Base-by-base conservation (phyloP, 2,888 invertebrate genomes). In the Heterodera filipjevi region DNA sequence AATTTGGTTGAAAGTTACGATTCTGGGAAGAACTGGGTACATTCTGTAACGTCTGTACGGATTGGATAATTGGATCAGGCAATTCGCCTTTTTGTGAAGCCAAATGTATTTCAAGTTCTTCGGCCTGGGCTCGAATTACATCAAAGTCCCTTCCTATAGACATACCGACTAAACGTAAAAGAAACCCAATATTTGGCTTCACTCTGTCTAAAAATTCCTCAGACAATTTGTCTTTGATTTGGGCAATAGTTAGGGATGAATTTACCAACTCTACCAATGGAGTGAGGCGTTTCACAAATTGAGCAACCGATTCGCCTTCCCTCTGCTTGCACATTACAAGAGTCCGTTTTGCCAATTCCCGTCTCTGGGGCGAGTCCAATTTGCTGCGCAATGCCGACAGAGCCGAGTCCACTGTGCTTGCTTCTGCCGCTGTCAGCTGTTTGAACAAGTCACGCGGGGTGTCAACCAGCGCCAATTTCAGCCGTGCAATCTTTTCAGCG, bases 321-420 rank as follows among this genome's bases (percentile, higher is more conserved):
- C 71, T 30, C 16, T 71, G 71, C 35, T 71, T 71, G 35, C 71
- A 71, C 39, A 35, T 32, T 0, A 30, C 35, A 1, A 71, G 19
- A 1, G 30, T 33, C 19, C 71, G 30, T 33, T 71, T 71, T 2
- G 71, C 71, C 19, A 71, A 33, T 71, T 71, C 71, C 3, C 32
- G 30, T 3, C 71, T n/a, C 32, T 71, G 71, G 3, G 71, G 71
- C 30, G 71, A 71, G 49, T 71, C 71, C 33, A 71, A 33, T 19
- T 71, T 71, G 12, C 49, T 30, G 16, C 49, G 30, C 0, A 71
- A 14, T 14, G 71, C 71, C 71, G 14, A 10, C 14, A 71, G 19
- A 12, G 71, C 71, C 1, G 12, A 16, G 14, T 71, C 71, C 16
- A 71, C 71, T 1, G 12, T 71, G 16, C 14, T 30, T 27, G 71